Base-by-base conservation (phyloP, 2,888 invertebrate genomes). In the Dasypogon diadema region DNA sequence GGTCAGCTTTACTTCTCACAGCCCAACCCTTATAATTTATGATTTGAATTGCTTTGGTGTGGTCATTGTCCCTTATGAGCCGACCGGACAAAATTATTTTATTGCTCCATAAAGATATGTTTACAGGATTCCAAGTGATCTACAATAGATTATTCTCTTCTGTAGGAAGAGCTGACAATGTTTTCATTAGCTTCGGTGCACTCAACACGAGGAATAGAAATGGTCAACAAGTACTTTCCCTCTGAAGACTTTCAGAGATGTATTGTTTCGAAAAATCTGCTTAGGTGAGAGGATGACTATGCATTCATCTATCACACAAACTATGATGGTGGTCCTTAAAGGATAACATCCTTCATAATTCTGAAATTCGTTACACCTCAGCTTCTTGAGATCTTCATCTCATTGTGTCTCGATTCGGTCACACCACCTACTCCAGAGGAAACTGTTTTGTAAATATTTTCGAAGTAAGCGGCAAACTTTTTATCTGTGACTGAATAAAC, bases 391-490 rank as follows among this genome's bases (percentile, higher is more conserved):
- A 18, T 60, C 21, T 37, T 37, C 2, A 60, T 60, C 60, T 10
- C n/a, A 18, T 60, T 60, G 21, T 60, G 12, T 12, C 37, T 48
- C 46, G 14, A 16, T 46, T 46, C 65, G 48, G 26, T 26, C 46
- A 24, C 65, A 65, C 24, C 46, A 46, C 48, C 48, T 65, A 22
- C 22, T 48, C 18, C 48, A 65, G 24, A 65, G 48, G 65, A 65
- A 46, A n/a, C 18, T 65, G 48, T 65, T 65, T 65, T 48, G 65
- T 48, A 65, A 65, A 65, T 48, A 65, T 48, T 65, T 65, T 65
- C 65, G n/a, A 37, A 65, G 37, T 37, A 46, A 48, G 65, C 65
- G 48, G 48, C 46, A 46, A 63, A 34, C 37, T 65, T 65, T 24
- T 37, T 21, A 65, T 16, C 37, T 65, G 16, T 48, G 18, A 6